Base-by-base conservation (phyloP, 2,113 vertebrate genomes). In the Pedionomus torquatus region DNA sequence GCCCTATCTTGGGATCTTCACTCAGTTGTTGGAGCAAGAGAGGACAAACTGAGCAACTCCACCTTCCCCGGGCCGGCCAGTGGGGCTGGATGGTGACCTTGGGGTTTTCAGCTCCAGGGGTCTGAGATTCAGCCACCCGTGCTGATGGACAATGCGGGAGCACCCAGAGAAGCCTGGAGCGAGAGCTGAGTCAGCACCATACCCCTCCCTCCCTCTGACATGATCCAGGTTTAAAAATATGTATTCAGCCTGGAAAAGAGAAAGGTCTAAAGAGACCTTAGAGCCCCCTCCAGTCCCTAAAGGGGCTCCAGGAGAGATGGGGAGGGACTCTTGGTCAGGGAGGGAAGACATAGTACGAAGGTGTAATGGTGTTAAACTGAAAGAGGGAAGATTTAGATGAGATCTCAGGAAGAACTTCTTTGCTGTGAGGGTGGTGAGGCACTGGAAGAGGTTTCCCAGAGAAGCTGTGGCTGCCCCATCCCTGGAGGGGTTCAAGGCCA, bases 31-130 rank as follows among this genome's bases (percentile, higher is more conserved):
- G 3, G 30, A 64, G 54, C 49, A 78, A 58, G 14, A 69, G 30
- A 83, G 28, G 9, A 74, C 19, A 77, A 83, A 54, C 25, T 10
- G 28, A 74, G 31, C 1, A 5, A 37, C 35, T 39, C 31, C 37
- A 33, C 51, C 54, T 92, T 83, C 33, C 61, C n/a, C 21, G 30
- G 63, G 37, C 79, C 28, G 13, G 2, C 28, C 23, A 30, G 41
- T 0, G 5, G 21, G 31, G 18, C 83, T 48, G 26, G n/a, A 5
- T 1, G 2, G 39, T 26, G 43, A n/a, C 2, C 1, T 25, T 43
- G 5, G 33, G 7, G 17, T 39, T 61, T 64, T 58, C 41, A 46
- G 35, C 33, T 54, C 12, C 24, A 17, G 28, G 25, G 16, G 3
- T 44, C 39, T 0, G 3, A 58, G 70, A 21, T 1, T 4, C 11